These are phyloP conservation scores for Calypte anna DNA, from an alignment of 2,113 vertebrate genomes.

Conservation along the genomic window DNA sequence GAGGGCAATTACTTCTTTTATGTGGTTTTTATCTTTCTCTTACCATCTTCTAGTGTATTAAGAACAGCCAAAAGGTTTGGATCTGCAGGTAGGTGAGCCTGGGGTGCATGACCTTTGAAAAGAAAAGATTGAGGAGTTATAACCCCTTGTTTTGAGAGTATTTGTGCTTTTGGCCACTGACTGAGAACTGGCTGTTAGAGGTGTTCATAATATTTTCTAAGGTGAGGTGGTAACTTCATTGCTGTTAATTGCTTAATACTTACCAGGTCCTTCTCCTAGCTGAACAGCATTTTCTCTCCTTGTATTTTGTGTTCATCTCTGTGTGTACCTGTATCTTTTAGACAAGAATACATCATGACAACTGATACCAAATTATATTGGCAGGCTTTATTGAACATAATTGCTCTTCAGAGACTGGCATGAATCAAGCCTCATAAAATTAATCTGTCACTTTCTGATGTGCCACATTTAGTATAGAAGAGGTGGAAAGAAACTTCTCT, in stretches of 20 bases:
- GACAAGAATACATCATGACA: constrained; percentile 4
- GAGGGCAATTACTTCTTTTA: neutral
- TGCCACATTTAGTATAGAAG: neutral
- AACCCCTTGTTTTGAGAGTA: neutral
- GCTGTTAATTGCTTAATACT: neutral
- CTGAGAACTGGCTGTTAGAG: neutral
- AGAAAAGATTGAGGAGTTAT: neutral
- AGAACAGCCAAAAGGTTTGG: neutral
- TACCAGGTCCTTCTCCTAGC: neutral
- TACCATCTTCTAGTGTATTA: neutral
- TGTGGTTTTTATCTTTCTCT: neutral
- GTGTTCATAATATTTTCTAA: neutral
- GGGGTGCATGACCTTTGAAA: neutral
- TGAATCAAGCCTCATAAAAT: constrained; percentile 40
- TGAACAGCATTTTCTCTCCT: neutral
- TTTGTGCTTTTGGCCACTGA: neutral
- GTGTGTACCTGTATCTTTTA: neutral
- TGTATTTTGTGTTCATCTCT: neutral
- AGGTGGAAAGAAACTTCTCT: neutral
- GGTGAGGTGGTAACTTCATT: neutral
- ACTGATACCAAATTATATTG: constrained; percentile 24
- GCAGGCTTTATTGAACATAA: constrained; percentile 46
- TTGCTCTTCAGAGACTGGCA: constrained; percentile 16
- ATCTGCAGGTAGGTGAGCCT: fast-evolving
- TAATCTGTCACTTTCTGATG: neutral